These are phyloP conservation scores for Parotocinclus haroldoi DNA, from an alignment of 2,797 vertebrate species.

Conservation along the genomic window DNA sequence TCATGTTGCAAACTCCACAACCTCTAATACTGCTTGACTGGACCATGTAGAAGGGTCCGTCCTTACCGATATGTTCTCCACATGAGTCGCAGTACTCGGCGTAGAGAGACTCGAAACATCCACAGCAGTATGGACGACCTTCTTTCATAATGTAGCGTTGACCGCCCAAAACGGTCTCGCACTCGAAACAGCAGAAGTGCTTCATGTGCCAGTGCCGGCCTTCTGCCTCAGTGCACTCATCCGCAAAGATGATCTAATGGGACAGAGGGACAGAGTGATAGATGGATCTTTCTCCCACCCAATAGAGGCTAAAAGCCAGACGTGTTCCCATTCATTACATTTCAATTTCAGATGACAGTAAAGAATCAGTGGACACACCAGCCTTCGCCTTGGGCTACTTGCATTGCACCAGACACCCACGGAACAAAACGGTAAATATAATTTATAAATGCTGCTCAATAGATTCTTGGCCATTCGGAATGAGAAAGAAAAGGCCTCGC, in stretches of 20 bases:
- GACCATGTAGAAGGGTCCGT: neutral
- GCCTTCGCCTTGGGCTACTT: neutral
- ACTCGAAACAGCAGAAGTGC: conserved; percentile 98
- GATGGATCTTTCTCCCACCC: conserved; percentile 10
- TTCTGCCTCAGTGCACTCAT: conserved; percentile 97
- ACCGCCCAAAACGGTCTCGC: conserved; percentile 89
- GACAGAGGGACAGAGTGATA: conserved; percentile 15
- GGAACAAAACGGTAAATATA: no score
- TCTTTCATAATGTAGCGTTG: conserved; percentile 99
- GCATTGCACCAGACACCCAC: neutral
- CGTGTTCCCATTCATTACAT: conserved; percentile 16
- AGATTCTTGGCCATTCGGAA: no score
- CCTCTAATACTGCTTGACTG: no score
- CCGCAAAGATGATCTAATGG: conserved; percentile 91
- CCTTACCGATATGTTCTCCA: conserved; percentile 91
- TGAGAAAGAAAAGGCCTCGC: neutral
- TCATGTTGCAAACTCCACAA: no score
- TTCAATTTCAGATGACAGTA: conserved; percentile 11
- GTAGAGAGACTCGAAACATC: conserved; percentile 94
- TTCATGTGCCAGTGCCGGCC: conserved; percentile 99
- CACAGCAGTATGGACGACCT: conserved; percentile 94
- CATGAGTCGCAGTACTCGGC: conserved; percentile 97
- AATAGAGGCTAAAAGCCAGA: conserved; percentile 17
- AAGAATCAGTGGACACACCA: neutral
- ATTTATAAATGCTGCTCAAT: no score